Evolutionary conservation across 2,888 invertebrate genomes (phyloP), one percentile per base, ranked within the genome.

Genomic region (Drosophila neutralis): DNA sequence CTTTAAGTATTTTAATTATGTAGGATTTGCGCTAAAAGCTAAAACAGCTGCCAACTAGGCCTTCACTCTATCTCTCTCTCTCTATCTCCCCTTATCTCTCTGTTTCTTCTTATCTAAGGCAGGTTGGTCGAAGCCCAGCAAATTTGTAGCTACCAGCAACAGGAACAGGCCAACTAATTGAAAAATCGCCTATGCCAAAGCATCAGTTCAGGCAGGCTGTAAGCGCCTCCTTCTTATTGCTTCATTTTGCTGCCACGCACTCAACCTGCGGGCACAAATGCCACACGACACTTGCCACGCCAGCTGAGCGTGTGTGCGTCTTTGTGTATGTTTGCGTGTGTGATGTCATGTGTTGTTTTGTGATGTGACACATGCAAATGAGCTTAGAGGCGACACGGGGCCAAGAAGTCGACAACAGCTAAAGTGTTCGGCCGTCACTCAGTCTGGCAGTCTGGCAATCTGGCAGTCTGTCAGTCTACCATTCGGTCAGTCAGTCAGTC

Each of bases 1-100:
- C 88, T 86, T 88, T 86, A 86, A 86, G 86, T 88, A 83, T 86
- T 86, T 86, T 86, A 86, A 86, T 86, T 88, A 86, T 86, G 82
- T 83, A 86, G 86, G 88, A 86, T 86, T 86, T 86, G 60, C 53
- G 77, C 78, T 75, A 54, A 64, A 65, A 75, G 78, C 78, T 67
- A 62, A 69, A 70, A 68, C 65, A 71, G 57, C 71, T 58, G 57
- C 64, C 48, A 48, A 35, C 38, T 31, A 42, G 40, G 21, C 15
- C 21, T 21, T 8, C 4, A 21, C 18, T n/a, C 11, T 21, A 21
- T 15, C 36, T 15, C 10, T 31, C 15, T 3, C 7, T 29, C 24
- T 40, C n/a, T 4, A 2, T 40, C 2, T 29, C 18, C 29, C 27
- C n/a, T 7, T 27, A 13, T 18, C 35, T 10, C 2, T 21, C 3